Conservation (phyloP, 2,888 invertebrate species). For the Meta bourneti region DNA sequence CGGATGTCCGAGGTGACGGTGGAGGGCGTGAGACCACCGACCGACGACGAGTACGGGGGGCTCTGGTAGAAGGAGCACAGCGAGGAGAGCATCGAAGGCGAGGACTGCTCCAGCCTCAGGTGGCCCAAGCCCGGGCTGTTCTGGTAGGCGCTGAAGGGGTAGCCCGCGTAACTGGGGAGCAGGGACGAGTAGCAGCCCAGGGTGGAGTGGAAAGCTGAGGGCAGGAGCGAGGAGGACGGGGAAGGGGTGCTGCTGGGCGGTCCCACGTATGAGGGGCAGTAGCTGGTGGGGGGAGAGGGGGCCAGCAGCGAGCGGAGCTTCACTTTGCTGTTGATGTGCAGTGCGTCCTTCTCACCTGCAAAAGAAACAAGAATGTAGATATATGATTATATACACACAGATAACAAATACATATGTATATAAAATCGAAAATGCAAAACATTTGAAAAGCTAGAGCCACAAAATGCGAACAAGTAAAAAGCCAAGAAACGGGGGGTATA, state of each 20-base stretch:
- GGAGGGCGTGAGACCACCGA: background rate
- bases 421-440: no score
- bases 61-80: background rate
- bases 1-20: background rate
- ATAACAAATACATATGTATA: no score
- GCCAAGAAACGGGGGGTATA: no score
- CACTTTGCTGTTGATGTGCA: background rate
- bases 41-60: slow-evolving; percentile 11
- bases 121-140: background rate
- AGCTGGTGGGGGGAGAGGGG: slow-evolving; percentile 16
- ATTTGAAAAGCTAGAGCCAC: no score
- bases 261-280: slow-evolving; percentile 12
- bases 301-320: background rate
- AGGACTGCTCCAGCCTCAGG: background rate
- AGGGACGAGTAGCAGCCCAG: slow-evolving; percentile 21
- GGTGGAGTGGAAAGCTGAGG: slow-evolving; percentile 16
- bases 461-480: no score
- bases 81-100: slow-evolving; percentile 3
- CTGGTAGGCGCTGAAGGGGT: slow-evolving; percentile 3
- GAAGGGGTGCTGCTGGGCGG: slow-evolving; percentile 14
- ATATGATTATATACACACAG: background rate
- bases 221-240: slow-evolving; percentile 1
- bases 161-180: slow-evolving; percentile 3
- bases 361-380: background rate
- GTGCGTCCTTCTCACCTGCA: slow-evolving; percentile 36